Conservation (phyloP, 2,113 vertebrate species). For the Girardinichthys multiradiatus region DNA sequence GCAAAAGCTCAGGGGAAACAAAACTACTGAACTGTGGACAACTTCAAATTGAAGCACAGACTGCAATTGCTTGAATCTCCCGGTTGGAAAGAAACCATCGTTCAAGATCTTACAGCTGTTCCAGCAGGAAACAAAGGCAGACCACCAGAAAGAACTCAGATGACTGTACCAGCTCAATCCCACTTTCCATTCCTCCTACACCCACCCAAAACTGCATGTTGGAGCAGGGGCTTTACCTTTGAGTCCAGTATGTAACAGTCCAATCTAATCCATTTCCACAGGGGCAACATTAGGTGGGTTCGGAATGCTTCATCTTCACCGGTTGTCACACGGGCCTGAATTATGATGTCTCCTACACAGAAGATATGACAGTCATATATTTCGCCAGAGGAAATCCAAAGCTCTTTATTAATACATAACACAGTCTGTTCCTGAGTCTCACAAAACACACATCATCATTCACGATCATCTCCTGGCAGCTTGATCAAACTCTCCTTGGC, state of each 20-base stretch:
- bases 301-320: conserved; percentile 85
- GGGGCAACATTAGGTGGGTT: conserved; percentile 77
- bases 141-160: conserved; percentile 14
- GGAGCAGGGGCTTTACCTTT: conserved; percentile 77
- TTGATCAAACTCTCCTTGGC: conserved; percentile 20
- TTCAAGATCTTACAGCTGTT: conserved; percentile 57
- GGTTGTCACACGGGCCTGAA: conserved; percentile 85
- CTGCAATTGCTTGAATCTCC: conserved; percentile 45
- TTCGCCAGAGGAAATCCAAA: conserved; percentile 39
- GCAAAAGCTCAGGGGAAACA: conserved; percentile 6
- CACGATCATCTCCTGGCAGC: conserved; percentile 26
- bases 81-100: conserved; percentile 62
- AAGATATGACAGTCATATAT: conserved; percentile 57
- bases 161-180: conserved; percentile 17
- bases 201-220: conserved; percentile 6
- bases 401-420: conserved; percentile 60
- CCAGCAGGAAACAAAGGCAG: conserved; percentile 39
- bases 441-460: conserved; percentile 54
- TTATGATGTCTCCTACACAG: conserved; percentile 83
- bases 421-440: conserved; percentile 33
- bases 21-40: conserved; percentile 45
- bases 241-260: conserved; percentile 84
- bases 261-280: conserved; percentile 88
- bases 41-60: conserved; percentile 49
- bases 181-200: conserved; percentile 24